phyloP scores from a whole-genome alignment of 2,797 vertebrate species.

The Leuciscus waleckii region DNA sequence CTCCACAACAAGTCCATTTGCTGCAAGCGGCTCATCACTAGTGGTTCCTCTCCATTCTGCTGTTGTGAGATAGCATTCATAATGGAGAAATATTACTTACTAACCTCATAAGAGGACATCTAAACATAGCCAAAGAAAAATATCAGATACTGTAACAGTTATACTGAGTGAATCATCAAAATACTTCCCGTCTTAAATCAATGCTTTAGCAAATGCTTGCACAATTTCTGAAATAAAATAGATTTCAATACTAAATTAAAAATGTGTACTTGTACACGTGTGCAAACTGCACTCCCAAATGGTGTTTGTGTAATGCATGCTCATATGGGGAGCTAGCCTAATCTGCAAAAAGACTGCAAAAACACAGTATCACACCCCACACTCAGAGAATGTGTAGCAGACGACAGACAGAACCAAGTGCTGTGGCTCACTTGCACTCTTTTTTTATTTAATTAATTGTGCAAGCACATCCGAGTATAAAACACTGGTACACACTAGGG shows the following conservation, averaged over 20 bases:
- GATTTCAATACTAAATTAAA: too few relatives aligned
- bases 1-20: conserved; percentile 29
- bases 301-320: conserved; percentile 4
- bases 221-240: background rate
- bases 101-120: background rate
- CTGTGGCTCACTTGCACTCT: background rate
- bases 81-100: background rate
- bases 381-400: background rate
- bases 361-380: background rate
- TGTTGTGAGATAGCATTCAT: background rate
- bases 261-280: background rate
- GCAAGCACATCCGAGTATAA: background rate
- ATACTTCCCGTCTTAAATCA: background rate
- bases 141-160: conserved; percentile 8
- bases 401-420: background rate
- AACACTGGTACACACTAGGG: background rate
- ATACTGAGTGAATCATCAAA: background rate
- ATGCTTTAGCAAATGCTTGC: background rate
- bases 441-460: background rate
- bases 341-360: background rate
- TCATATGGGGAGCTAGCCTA: background rate
- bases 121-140: conserved; percentile 4
- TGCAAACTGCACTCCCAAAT: background rate
- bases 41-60: background rate
- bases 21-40: background rate